Conservation (phyloP, 2,797 vertebrate genomes). For the Syngnathus rostellatus region DNA sequence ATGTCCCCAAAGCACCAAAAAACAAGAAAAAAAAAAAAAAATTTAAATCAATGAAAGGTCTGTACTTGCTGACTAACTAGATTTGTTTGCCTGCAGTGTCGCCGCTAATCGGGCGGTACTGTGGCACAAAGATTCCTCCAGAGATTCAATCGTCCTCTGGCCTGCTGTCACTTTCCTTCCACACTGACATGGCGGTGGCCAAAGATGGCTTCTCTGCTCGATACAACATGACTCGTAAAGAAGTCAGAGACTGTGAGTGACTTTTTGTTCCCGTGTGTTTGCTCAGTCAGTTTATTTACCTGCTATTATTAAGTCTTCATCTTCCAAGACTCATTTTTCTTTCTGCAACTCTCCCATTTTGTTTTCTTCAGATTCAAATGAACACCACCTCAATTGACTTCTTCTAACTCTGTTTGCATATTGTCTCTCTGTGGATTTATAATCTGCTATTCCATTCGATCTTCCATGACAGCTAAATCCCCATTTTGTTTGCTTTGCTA, state of each 20-base stretch:
- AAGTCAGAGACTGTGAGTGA: conserved; percentile 85
- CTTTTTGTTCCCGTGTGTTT: background rate
- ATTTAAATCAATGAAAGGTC: background rate
- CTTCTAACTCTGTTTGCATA: conserved; percentile 16
- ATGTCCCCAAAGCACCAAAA: background rate
- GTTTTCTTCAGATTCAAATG: conserved; percentile 49
- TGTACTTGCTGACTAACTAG: background rate
- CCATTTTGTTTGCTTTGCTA: conserved; percentile 45
- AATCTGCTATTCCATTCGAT: conserved; percentile 5
- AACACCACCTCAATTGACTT: conserved; percentile 48
- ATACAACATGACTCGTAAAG: conserved; percentile 87
- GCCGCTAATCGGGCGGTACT: conserved; percentile 95
- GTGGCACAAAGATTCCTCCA: conserved; percentile 87
- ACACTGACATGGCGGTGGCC: conserved; percentile 96
- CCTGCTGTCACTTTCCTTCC: conserved; percentile 91
- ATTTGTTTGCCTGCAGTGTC: conserved; percentile 67
- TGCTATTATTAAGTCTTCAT: conserved; percentile 34
- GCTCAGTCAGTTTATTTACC: conserved; percentile 20
- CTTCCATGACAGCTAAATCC: background rate
- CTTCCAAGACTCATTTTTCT: conserved; percentile 55
- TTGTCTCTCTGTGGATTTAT: conserved; percentile 15
- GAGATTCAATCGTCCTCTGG: conserved; percentile 91
- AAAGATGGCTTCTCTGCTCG: conserved; percentile 92
- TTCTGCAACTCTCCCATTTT: conserved; percentile 28
- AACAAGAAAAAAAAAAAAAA: background rate